Base-by-base conservation (phyloP, 2,797 vertebrate genomes). In the Mormyrus hasselquistii region DNA sequence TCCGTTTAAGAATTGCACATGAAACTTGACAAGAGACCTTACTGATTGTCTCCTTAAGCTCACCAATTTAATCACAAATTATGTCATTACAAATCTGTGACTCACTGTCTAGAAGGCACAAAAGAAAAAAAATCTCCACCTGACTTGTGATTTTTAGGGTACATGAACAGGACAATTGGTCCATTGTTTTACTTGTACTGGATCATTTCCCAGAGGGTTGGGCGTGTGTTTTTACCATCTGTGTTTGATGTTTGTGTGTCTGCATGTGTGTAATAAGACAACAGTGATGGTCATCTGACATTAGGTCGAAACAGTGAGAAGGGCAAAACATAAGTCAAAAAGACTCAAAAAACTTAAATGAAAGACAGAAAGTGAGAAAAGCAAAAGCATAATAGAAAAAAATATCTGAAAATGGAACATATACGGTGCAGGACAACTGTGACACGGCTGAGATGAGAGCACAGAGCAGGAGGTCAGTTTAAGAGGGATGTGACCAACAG, bases 231-330 rank as follows among this genome's bases (percentile, higher is more conserved):
- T 90, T 90, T 84, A 88, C 86, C 34, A 44, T 82, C 38, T 47
- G 85, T 88, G 87, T 76, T 59, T 62, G 88, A 55, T 87, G 83
- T 59, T 83, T 29, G 16, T 52, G 88, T 25, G 59, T 50, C 41
- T 52, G 41, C 34, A 38, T 79, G 88, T n/a, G n/a, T 10, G 62
- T 4, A 8, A n/a, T 59, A n/a, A 4, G 16, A 59, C 12, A 49
- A n/a, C 29, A 14, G 88, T 44, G 50, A 84, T 90, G 87, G 92
- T 90, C 93, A 22, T 89, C 89, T 88, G 90, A 93, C 92, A 84
- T 91, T 52, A 90, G 89, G 83, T n/a, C 89, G 59, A 85, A 83
- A 59, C 41, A 65, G 12, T 1, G 22, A 62, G 38, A 50, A 50
- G 29, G 4, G 9, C n/a, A 57, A 2, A 59, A 14, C n/a, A 10